Conservation (phyloP, 2,113 vertebrate species). For the Alligator mississippiensis region DNA sequence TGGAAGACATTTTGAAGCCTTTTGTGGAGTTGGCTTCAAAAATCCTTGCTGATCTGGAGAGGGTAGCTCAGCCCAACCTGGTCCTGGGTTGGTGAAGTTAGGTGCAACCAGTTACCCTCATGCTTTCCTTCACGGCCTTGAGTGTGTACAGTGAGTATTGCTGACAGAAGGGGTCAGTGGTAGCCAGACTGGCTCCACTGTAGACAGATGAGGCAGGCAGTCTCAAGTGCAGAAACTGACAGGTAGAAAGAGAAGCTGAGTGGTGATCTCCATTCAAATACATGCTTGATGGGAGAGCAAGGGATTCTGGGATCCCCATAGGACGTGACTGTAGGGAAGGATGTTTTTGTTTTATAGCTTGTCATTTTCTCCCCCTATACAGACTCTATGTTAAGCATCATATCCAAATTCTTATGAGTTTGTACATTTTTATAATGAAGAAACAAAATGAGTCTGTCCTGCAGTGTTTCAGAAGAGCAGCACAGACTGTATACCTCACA, state of each 20-base stretch:
- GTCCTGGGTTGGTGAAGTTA: no score
- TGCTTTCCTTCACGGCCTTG: not conserved
- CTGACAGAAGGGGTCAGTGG: not conserved
- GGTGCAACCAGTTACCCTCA: not conserved
- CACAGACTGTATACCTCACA: not conserved
- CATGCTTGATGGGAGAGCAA: not conserved
- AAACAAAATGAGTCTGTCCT: not conserved
- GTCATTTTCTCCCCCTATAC: no score
- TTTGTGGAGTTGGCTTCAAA: not conserved
- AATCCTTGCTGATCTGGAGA: not conserved
- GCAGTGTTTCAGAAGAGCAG: not conserved
- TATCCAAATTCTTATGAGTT: no score
- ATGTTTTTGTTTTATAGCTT: not conserved
- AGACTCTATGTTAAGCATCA: no score
- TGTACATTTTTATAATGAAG: no score
- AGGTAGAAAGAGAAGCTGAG: not conserved
- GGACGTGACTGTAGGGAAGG: not conserved
- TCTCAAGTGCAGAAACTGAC: not conserved
- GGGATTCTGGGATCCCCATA: not conserved
- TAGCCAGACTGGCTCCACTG: not conserved
- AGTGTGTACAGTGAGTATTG: not conserved
- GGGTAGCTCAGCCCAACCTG: not conserved
- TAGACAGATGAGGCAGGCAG: fast-evolving
- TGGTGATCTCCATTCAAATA: not conserved
- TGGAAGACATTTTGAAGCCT: no score